Percentiles rank a stretch among this genome's conserved stretches.
These are phyloP conservation scores for Aythya baeri DNA, from an alignment of 2,113 vertebrate genomes.

Conservation along the genomic window DNA sequence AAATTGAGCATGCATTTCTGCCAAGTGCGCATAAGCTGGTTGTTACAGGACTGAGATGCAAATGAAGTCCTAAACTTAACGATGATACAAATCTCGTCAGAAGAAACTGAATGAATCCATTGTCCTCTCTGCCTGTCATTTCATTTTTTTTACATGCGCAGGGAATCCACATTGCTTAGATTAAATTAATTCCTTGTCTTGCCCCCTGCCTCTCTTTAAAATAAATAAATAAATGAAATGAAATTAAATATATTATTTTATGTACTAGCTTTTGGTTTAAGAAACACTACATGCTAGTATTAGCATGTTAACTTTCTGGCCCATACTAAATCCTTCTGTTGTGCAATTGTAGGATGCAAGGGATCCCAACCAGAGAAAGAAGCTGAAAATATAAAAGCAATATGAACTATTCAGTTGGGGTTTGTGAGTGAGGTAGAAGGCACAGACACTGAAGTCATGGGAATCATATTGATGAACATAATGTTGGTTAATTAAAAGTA, in stretches of 20 bases:
- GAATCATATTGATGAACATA: not conserved
- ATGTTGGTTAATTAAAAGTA: not conserved
- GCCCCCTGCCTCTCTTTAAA: fast-evolving
- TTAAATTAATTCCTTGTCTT: not conserved
- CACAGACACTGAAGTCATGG: not conserved
- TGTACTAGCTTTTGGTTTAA: not conserved
- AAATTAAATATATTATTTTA: not conserved
- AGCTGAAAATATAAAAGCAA: not conserved
- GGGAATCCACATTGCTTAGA: not conserved
- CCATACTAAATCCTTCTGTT: not conserved
- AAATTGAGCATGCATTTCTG: not conserved
- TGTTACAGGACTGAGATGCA: not conserved
- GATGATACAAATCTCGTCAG: not conserved
- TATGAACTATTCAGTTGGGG: not conserved
- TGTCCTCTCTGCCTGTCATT: not conserved
- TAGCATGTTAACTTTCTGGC: not conserved
- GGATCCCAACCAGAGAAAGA: not conserved
- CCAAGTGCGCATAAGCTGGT: fast-evolving
- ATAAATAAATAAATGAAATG: not conserved
- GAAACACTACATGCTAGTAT: not conserved
- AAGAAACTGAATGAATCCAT: not conserved
- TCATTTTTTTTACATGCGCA: fast-evolving
- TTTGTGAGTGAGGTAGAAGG: not conserved
- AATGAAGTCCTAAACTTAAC: not conserved
- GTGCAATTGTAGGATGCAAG: not conserved